Conservation (phyloP, 1,140 invertebrate genomes). For the Drosophila sturtevanti region DNA sequence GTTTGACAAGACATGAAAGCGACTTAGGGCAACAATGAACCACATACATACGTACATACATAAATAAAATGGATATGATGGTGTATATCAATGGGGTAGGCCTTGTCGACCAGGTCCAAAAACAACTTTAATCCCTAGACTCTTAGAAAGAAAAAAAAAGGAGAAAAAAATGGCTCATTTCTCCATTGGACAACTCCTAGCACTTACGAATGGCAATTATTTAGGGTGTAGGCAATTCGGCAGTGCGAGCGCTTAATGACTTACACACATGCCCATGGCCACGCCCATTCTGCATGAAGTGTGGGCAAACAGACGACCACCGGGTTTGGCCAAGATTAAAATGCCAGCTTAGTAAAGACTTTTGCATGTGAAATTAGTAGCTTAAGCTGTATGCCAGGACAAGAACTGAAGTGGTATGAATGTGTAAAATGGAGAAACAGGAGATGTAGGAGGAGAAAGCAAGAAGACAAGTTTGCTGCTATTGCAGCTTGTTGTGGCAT, state of each 20-base stretch:
- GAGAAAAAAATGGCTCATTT: not conserved
- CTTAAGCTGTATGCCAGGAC: conserved; percentile 59
- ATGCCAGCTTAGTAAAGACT: conserved; percentile 77
- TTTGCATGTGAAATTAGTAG: conserved; percentile 81
- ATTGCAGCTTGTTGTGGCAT: conserved; percentile 73
- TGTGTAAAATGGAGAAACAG: not conserved
- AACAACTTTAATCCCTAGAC: conserved; percentile 45
- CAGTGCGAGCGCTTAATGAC: conserved; percentile 73
- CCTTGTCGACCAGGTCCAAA: not conserved
- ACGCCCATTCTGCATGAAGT: conserved; percentile 28
- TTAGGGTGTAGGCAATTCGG: conserved; percentile 73
- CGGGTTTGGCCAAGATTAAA: conserved; percentile 74
- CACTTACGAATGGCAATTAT: conserved; percentile 51
- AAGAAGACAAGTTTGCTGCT: conserved; percentile 13
- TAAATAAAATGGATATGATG: not conserved
- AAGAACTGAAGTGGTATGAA: conserved; percentile 5
- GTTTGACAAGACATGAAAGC: conserved; percentile 44
- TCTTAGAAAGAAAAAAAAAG: not conserved
- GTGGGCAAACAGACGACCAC: conserved; percentile 15
- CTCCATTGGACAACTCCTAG: conserved; percentile 4
- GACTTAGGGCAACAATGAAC: conserved; percentile 34
- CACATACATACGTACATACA: conserved; percentile 1
- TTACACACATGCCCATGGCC: conserved; percentile 54
- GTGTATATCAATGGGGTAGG: conserved; percentile 15
- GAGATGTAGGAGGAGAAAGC: not conserved